A percentile compares a stretch with the other conserved stretches of the same genome.
Conservation (phyloP, 1,140 invertebrate genomes). For the Bombus impatiens region DNA sequence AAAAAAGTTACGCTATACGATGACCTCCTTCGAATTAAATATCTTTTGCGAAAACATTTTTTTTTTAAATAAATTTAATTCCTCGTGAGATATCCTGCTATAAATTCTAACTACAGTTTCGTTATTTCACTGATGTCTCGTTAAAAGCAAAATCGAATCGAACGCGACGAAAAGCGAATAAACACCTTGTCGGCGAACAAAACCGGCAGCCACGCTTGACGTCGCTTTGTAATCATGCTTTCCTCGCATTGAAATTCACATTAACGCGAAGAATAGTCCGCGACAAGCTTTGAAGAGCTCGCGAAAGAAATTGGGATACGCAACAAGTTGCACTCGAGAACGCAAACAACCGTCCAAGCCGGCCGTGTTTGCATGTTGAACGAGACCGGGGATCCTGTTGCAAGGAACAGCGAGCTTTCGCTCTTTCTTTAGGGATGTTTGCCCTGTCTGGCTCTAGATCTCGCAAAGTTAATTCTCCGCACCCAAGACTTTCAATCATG, state of each 20-base stretch:
- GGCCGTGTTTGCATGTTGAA: slow-evolving; percentile 47
- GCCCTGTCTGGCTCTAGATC: neutral
- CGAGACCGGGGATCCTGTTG: slow-evolving; percentile 36
- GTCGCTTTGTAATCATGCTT: slow-evolving; percentile 12
- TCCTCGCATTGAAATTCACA: slow-evolving; percentile 31
- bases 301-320: slow-evolving; percentile 51
- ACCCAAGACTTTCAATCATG: too few relatives aligned
- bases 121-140: neutral
- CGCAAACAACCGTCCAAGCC: slow-evolving; percentile 41
- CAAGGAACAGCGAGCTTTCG: slow-evolving; percentile 10
- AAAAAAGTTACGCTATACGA: too few relatives aligned
- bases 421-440: slow-evolving; percentile 20
- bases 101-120: neutral
- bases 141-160: too few relatives aligned
- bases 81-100: too few relatives aligned
- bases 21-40: too few relatives aligned
- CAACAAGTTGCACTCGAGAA: slow-evolving; percentile 53
- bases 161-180: neutral
- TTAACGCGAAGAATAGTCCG: slow-evolving; percentile 34
- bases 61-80: too few relatives aligned
- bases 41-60: too few relatives aligned
- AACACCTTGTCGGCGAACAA: neutral
- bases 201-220: neutral
- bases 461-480: neutral
- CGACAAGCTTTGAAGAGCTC: slow-evolving; percentile 40